Conservation (phyloP, 2,113 vertebrate genomes). For the Grus americana region DNA sequence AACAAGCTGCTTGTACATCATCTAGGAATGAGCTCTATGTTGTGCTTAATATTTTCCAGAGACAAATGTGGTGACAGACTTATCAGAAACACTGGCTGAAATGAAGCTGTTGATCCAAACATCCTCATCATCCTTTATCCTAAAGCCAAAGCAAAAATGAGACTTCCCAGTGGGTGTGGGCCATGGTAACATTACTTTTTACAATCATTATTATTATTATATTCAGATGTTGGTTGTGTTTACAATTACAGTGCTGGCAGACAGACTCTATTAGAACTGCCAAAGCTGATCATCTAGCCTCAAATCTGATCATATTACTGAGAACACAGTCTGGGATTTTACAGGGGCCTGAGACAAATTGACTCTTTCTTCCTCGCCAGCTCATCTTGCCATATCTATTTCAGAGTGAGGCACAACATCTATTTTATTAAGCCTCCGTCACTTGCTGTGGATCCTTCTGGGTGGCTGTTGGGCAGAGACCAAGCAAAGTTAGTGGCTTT, state of each 20-base stretch:
- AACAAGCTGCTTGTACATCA: constrained; percentile 39
- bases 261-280: constrained; percentile 23
- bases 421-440: neutral
- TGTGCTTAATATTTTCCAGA: constrained; percentile 57
- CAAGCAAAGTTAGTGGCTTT: neutral
- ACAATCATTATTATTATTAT: constrained; percentile 41
- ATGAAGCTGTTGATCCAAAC: constrained; percentile 58
- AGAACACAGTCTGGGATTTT: constrained; percentile 44
- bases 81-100: constrained; percentile 55
- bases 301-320: constrained; percentile 43
- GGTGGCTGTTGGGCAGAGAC: neutral
- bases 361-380: neutral
- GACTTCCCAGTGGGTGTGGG: constrained; percentile 38
- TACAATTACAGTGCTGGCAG: constrained; percentile 52
- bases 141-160: constrained; percentile 55
- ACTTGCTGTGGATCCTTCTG: neutral
- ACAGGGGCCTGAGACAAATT: neutral
- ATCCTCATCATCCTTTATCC: constrained; percentile 47
- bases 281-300: constrained; percentile 37
- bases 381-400: neutral
- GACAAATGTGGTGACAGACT: constrained; percentile 54
- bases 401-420: neutral
- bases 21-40: constrained; percentile 7
- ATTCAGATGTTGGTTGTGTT: constrained; percentile 62
- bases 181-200: constrained; percentile 41